A percentile compares a stretch with the other conserved stretches of the same genome.
Conservation (phyloP, 2,113 vertebrate species). For the Heterocephalus glaber region DNA sequence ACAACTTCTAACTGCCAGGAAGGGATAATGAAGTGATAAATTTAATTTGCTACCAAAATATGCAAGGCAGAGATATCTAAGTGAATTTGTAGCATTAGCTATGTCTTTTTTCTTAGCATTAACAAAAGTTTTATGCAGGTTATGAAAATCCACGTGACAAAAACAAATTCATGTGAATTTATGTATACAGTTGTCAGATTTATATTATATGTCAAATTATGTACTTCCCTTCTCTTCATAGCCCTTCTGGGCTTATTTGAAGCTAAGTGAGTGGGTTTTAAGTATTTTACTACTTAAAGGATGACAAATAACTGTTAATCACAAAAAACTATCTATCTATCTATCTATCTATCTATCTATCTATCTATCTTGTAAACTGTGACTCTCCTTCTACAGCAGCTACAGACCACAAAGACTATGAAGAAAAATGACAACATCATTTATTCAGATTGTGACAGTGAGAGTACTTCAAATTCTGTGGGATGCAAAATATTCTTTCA, state of each 20-base stretch:
- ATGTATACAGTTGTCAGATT: background rate
- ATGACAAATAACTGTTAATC: background rate
- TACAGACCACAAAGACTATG: background rate
- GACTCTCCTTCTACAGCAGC: background rate
- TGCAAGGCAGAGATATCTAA: conserved; percentile 74
- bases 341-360: background rate
- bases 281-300: conserved; percentile 19
- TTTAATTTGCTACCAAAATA: conserved; percentile 82
- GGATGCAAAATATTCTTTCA: background rate
- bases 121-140: conserved; percentile 72
- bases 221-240: background rate
- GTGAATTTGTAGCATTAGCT: conserved; percentile 71
- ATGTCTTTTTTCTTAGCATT: conserved; percentile 72
- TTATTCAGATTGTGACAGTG: background rate
- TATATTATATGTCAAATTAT: background rate
- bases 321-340: background rate
- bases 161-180: conserved; percentile 67
- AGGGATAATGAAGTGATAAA: conserved; percentile 82
- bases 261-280: background rate
- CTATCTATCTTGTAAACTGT: background rate
- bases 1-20: conserved; percentile 78
- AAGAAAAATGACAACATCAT: background rate
- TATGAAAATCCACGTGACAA: conserved; percentile 70
- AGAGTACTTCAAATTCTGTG: background rate
- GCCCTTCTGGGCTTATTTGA: background rate